Evolutionary conservation across 1,140 invertebrate species (phyloP).

Genomic region (Galendromus occidentalis): DNA sequence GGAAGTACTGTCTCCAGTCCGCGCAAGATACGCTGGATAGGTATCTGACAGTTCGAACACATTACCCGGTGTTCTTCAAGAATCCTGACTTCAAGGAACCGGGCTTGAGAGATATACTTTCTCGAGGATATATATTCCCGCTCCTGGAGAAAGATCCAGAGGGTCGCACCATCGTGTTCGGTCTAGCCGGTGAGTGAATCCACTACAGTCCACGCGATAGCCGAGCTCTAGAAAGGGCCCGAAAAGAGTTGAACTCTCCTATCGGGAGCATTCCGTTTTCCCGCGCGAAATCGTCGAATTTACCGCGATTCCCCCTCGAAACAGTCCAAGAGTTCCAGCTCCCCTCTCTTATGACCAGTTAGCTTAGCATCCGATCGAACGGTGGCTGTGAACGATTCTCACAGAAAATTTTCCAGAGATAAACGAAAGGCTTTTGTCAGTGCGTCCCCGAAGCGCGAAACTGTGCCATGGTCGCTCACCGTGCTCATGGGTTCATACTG

Average conservation of each 20-base stretch:
- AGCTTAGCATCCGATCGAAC: no score
- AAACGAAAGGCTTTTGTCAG: neutral
- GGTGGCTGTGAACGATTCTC: neutral
- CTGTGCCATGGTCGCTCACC: neutral
- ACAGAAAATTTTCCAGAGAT: neutral
- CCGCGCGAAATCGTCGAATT: no score
- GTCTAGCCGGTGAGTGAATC: constrained; percentile 20
- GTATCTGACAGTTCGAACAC: constrained; percentile 54
- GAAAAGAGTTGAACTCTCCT: no score
- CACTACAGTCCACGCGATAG: no score
- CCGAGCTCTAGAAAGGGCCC: no score
- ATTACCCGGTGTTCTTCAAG: constrained; percentile 61
- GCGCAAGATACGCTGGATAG: constrained; percentile 63
- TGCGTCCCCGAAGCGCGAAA: neutral
- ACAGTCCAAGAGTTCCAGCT: no score
- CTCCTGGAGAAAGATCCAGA: constrained; percentile 46
- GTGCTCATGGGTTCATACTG: constrained; percentile 33
- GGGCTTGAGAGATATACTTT: constrained; percentile 49
- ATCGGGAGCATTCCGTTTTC: no score
- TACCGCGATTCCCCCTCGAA: no score
- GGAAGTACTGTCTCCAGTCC: constrained; percentile 61
- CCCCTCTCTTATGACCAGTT: no score
- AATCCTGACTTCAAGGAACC: constrained; percentile 48
- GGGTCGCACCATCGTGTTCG: constrained; percentile 48
- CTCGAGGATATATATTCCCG: constrained; percentile 56